Percentiles rank a stretch among this genome's conserved stretches.
Evolutionary conservation across 2,113 vertebrate species (phyloP).

Genomic region (Porphyrio hochstetteri): DNA sequence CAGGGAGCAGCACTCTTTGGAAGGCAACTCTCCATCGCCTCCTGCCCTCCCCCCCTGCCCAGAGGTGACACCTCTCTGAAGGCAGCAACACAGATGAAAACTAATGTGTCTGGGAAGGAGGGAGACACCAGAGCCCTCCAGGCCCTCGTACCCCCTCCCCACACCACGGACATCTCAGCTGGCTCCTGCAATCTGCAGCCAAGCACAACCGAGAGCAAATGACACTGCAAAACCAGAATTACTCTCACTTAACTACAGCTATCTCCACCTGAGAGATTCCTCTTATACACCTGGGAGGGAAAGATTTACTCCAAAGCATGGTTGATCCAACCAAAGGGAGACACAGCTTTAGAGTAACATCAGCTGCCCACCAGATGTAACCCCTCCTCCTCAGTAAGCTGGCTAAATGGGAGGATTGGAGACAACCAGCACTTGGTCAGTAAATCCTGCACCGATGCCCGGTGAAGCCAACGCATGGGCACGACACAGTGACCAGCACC

Average conservation of each 20-base stretch:
- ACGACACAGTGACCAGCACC: rapidly evolving
- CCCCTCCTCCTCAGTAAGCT: neutral
- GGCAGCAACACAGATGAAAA: neutral
- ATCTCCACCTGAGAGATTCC: neutral
- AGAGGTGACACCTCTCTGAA: neutral
- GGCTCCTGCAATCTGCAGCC: neutral
- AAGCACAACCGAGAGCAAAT: neutral
- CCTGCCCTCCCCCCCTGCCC: neutral
- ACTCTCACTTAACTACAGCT: neutral
- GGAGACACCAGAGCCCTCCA: neutral
- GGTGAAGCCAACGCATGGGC: neutral
- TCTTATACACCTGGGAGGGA: neutral
- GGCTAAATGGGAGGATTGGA: neutral
- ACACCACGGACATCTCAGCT: neutral
- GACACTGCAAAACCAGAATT: neutral
- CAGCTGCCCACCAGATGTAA: neutral
- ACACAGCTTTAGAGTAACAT: neutral
- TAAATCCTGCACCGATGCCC: neutral
- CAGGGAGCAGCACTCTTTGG: neutral
- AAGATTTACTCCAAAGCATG: neutral
- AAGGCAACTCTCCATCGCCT: neutral
- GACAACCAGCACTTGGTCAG: neutral
- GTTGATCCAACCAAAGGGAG: neutral
- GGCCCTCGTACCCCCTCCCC: neutral
- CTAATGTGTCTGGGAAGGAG: neutral